Evolutionary conservation across 2,113 vertebrate genomes (phyloP), one percentile per base, ranked within the genome.

Genomic region (Hemiprocne comata): DNA sequence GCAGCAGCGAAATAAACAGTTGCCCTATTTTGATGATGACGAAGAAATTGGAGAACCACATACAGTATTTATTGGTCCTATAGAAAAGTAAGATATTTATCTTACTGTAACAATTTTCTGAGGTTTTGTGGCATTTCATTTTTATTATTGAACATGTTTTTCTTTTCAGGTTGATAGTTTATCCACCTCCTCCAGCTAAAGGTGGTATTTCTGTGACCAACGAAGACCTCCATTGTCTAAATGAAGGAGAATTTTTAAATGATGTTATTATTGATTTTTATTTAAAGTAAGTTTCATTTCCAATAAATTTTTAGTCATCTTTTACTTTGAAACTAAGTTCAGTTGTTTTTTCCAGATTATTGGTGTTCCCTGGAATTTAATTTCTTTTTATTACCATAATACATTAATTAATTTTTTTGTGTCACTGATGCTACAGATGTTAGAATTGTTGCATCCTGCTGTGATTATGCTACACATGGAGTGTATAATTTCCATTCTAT

Each of bases 181-280:
- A 99, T 94, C 99, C 99, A 23, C 99, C 99, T 86, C 99, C 99
- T 96, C 99, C 99, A 54, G 98, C 99, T 95, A 99, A 99, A 97
- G 99, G 99, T 26, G 99, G 99, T 36, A 99, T 99, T 66, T 98
- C 98, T 24, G 99, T 99, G 93, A 99, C 99, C 50, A 99, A 99
- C 24, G 99, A 99, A 96, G 99, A 99, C 97, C 99, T 99, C 61
- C 99, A 99, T 97, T 99, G 99, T 97, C 98, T 99, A 93, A 99
- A 98, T 76, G 99, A 99, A 85, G 99, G 99, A 92, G 99, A 99
- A 91, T 99, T 99, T 98, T 98, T 99, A 67, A 99, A 99, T 75
- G 99, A 99, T 90, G 99, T 99, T 93, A 99, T 99, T 97, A 99
- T 99, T 96, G 99, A 99, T 98, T 99, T 99, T 98, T 99, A 99